Evolutionary conservation across 2,888 invertebrate genomes (phyloP).

Genomic region (Eupithecia centaureata): DNA sequence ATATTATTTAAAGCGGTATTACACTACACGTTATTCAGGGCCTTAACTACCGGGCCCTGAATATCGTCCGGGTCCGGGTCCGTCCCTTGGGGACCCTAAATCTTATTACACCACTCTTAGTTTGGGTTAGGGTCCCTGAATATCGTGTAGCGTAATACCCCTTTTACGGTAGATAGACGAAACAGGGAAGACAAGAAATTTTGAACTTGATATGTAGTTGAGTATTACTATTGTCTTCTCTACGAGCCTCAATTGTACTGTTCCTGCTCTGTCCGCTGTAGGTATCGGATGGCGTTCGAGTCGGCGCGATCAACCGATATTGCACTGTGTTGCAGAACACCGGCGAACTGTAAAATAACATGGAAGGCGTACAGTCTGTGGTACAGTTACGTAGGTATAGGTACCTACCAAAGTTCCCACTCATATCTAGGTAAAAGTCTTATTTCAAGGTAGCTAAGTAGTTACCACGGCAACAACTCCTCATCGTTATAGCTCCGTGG

Average conservation of each 20-base stretch:
- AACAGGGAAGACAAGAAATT: neutral
- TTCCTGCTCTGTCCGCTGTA: conserved; percentile 38
- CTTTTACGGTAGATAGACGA: too few species aligned
- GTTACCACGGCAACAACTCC: neutral
- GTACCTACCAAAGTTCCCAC: conserved; percentile 1
- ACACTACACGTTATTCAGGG: too few species aligned
- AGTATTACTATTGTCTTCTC: neutral
- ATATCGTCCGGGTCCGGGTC: too few species aligned
- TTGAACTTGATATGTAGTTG: neutral
- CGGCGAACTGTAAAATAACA: conserved; percentile 62
- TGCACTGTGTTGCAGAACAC: conserved; percentile 60
- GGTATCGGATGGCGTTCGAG: conserved; percentile 54
- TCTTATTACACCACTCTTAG: too few species aligned
- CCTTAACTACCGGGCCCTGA: too few species aligned
- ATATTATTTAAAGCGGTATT: too few species aligned
- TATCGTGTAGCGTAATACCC: too few species aligned
- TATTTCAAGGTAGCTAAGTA: neutral
- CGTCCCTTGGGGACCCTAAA: too few species aligned
- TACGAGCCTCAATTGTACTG: neutral
- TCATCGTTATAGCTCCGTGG: too few species aligned
- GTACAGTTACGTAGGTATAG: too few species aligned
- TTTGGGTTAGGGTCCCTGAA: too few species aligned
- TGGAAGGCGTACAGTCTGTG: conserved; percentile 55
- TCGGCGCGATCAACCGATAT: conserved; percentile 65
- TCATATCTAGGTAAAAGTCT: neutral